Evolutionary conservation across 2,888 invertebrate species (phyloP).

Genomic region (Herminia tarsipennalis): DNA sequence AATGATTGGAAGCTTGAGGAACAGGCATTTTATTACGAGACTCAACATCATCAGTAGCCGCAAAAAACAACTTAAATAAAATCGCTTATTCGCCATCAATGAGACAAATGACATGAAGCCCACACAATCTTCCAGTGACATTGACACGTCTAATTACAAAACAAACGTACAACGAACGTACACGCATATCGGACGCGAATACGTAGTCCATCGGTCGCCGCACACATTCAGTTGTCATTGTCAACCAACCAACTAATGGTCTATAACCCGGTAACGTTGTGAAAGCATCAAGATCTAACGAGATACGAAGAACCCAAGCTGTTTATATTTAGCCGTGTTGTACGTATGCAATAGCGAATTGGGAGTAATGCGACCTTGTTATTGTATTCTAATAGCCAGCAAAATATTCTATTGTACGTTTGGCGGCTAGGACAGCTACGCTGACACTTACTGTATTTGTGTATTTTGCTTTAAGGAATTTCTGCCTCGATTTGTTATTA

Average conservation of each 20-base stretch:
- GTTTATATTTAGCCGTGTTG: slow-evolving; percentile 32
- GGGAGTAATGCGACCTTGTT: slow-evolving; percentile 63
- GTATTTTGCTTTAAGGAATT: slow-evolving; percentile 20
- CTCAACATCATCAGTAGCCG: too few species aligned
- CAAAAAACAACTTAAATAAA: too few species aligned
- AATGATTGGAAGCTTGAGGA: too few species aligned
- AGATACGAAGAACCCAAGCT: slow-evolving; percentile 3
- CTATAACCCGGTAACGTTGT: slow-evolving; percentile 37
- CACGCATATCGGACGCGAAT: slow-evolving; percentile 46
- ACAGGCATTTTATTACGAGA: too few species aligned
- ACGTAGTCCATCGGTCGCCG: slow-evolving; percentile 41
- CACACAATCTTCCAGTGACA: slow-evolving; percentile 63
- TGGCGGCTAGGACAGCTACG: slow-evolving; percentile 36
- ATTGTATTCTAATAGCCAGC: slow-evolving; percentile 74
- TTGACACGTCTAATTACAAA: slow-evolving; percentile 72
- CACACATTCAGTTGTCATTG: slow-evolving; percentile 71
- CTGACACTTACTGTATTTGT: slow-evolving; percentile 23
- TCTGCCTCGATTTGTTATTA: not conserved
- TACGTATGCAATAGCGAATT: slow-evolving; percentile 56
- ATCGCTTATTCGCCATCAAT: slow-evolving; percentile 3
- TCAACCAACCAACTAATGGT: slow-evolving; percentile 57
- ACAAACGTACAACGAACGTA: slow-evolving; percentile 44
- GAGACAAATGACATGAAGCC: too few species aligned
- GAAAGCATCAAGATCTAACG: slow-evolving; percentile 25
- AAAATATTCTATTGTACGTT: slow-evolving; percentile 70